A percentile compares a stretch with the other conserved stretches of the same genome.
These are phyloP conservation scores for Magallana angulata DNA, from an alignment of 1,140 invertebrate species.

Conservation along the genomic window DNA sequence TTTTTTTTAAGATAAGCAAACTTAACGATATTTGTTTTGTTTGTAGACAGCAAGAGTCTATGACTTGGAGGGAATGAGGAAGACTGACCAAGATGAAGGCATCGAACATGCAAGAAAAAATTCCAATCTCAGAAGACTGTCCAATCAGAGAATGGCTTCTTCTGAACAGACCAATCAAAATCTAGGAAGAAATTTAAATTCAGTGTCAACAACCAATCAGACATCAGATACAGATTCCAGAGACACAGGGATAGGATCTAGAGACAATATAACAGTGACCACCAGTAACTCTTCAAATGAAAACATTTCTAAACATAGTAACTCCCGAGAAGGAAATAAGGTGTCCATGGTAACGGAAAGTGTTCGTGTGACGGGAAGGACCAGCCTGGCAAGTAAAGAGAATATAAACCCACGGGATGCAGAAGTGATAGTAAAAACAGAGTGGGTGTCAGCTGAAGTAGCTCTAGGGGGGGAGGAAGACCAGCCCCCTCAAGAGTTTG, in stretches of 20 bases:
- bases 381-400: slow-evolving; percentile 14
- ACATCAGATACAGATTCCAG: slow-evolving; percentile 22
- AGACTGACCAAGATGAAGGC: slow-evolving; percentile 55
- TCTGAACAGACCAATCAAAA: slow-evolving; percentile 36
- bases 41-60: slow-evolving; percentile 66
- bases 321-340: slow-evolving; percentile 3
- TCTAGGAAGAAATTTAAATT: neutral
- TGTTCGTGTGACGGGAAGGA: neutral
- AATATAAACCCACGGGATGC: slow-evolving; percentile 14
- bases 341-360: neutral
- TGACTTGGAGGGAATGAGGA: slow-evolving; percentile 72
- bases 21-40: neutral
- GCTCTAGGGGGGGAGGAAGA: slow-evolving; percentile 42
- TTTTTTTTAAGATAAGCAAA: too few relatives aligned
- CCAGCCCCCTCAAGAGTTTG: slow-evolving; percentile 20
- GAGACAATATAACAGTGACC: slow-evolving; percentile 27
- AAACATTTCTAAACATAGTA: slow-evolving; percentile 42
- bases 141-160: slow-evolving; percentile 25
- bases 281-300: slow-evolving; percentile 16
- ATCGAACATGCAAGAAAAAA: slow-evolving; percentile 60
- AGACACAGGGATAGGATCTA: slow-evolving; percentile 43
- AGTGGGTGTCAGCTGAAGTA: slow-evolving; percentile 56
- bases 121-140: slow-evolving; percentile 35
- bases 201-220: slow-evolving; percentile 16
- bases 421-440: slow-evolving; percentile 29